Evolutionary conservation across 2,888 invertebrate species (phyloP), one percentile per base, ranked within the genome.

Genomic region (Lepeophtheirus nordmannii): DNA sequence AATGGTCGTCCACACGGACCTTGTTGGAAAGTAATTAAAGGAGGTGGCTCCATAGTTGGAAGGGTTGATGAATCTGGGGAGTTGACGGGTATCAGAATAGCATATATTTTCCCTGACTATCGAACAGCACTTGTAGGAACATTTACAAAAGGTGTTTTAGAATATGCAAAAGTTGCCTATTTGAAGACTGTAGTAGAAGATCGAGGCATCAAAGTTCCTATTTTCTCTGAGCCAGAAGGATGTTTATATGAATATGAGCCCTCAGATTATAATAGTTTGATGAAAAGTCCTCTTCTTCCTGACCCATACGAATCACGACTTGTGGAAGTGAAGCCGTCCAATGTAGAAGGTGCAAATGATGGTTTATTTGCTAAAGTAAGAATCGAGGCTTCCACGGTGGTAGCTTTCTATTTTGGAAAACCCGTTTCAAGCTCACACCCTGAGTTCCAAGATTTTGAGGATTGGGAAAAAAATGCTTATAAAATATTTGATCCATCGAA

Each of bases 331-430:
- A 41, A 60, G 37, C 30, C 5, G 14, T 64, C 67, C 20, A 39
- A 20, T 37, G 59, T 68, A 17, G 1, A 10, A 1, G 68, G 68
- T 17, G 68, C 68, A 30, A 23, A 61, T 53, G 68, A 68, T 20
- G 68, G 68, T 11, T 39, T 68, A 23, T 68, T 68, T 60, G 46
- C 67, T 2, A 67, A 59, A 23, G 12, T 63, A 12, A 62, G 60
- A 40, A 37, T 67, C 12, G 67, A 65, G n/a, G 53, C 67, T 20
- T 60, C 59, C 17, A 65, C 62, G 17, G 30, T 68, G 10, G 41
- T 67, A 3, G 39, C 61, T 14, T 68, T 68, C 56, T 68, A 68
- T 46, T 67, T 65, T 72, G 58, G 69, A 70, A 63, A 65, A 64
- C 10, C 67, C 11, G n/a, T 63, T 22, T 12, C 10, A n/a, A 46